phyloP scores from a whole-genome alignment of 1,140 invertebrate species.

The Atta cephalotes region DNA sequence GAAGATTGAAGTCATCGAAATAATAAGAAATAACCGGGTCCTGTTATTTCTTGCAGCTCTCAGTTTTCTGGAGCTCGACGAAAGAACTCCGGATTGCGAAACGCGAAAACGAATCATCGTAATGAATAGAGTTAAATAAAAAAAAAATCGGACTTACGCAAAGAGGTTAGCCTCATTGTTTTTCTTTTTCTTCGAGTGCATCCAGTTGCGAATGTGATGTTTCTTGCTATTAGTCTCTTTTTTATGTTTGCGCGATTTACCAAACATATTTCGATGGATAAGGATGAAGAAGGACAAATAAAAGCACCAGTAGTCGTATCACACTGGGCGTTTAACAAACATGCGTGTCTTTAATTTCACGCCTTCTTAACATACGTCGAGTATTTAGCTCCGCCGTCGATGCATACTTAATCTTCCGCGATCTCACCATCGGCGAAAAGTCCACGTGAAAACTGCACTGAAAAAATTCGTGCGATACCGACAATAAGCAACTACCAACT shows the following conservation, averaged over 20 bases:
- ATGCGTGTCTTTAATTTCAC: neutral
- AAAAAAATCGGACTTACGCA: conserved; percentile 27
- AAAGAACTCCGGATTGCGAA: too few relatives aligned
- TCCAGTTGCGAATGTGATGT: conserved; percentile 36
- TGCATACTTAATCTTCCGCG: neutral
- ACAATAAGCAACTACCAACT: neutral
- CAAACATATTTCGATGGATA: conserved; percentile 11
- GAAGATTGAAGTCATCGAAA: neutral
- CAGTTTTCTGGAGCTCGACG: neutral
- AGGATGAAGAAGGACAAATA: neutral
- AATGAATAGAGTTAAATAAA: neutral
- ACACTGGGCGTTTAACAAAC: neutral
- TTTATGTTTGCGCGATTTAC: conserved; percentile 8
- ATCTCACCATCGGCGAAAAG: neutral
- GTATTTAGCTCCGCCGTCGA: neutral
- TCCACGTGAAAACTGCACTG: neutral
- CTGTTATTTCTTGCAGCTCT: too few relatives aligned
- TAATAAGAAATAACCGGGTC: neutral
- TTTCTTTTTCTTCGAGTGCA: neutral
- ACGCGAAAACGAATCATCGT: neutral
- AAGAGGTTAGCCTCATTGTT: conserved; percentile 41
- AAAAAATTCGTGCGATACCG: neutral
- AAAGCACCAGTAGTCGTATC: neutral
- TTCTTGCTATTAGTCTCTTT: conserved; percentile 34
- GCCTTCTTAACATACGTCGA: neutral